Evolutionary conservation across 1,140 invertebrate species (phyloP), one percentile per base, ranked within the genome.

Genomic region (Dendroctonus ponderosae): DNA sequence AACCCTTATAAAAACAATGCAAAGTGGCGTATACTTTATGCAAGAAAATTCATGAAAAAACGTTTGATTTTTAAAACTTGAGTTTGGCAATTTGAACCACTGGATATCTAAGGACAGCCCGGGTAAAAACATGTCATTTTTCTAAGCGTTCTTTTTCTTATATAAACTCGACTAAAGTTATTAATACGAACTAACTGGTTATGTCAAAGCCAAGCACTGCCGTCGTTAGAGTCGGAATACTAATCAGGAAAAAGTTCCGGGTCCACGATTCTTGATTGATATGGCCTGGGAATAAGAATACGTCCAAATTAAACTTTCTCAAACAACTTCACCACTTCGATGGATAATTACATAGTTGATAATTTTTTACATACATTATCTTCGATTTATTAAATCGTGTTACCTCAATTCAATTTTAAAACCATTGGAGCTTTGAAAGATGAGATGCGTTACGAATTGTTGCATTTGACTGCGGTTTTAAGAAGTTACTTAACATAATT

Each of bases 131-230:
- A 74, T 78, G 77, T 79, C 77, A 78, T 77, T 79, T 79, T 79
- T 79, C 77, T 74, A 74, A 76, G 73, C 72, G 72, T 37, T 65
- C 70, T 76, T 77, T 75, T 78, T 77, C 71, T 73, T 74, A 70
- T 71, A 73, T 71, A 73, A 75, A 77, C 75, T 77, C 74, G 68
- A 71, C 72, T 73, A 76, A 78, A 79, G 76, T 79, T 79, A 79
- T 79, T 79, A 79, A 79, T 79, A 78, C 74, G 76, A 74, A 77
- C 76, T 78, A 79, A 79, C 77, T 79, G 77, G 77, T 79, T 79
- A 79, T 79, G 77, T 79, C 77, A 79, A 79, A 79, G 70, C 77
- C 77, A 79, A 79, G 75, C 76, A 76, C 76, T 70, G 75, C 66
- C 74, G 63, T 77, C 76, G 75, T 77, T 76, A 77, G 72, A 70